Percentiles rank a stretch among this genome's conserved stretches.
phyloP scores from a whole-genome alignment of 2,113 vertebrate species.

The Tragelaphus scriptus region DNA sequence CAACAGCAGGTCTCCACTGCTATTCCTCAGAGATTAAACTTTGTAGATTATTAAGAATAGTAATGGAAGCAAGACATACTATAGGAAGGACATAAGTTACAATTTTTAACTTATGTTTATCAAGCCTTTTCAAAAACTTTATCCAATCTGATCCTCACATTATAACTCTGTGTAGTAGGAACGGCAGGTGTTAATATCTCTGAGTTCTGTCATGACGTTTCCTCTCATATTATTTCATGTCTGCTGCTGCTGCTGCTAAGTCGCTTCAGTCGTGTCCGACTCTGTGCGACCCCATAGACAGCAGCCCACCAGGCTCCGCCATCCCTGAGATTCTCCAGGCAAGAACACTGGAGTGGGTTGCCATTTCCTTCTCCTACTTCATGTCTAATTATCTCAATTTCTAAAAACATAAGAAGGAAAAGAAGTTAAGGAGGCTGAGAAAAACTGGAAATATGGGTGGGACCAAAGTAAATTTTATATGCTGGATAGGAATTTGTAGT shows the following conservation, averaged over 20 bases:
- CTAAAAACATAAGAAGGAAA: slow-evolving; percentile 13
- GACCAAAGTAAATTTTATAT: not conserved
- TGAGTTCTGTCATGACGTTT: not conserved
- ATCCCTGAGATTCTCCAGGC: too few species aligned
- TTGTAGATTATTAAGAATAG: not conserved
- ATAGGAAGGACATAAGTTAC: not conserved
- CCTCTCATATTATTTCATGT: not conserved
- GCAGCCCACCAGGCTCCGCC: too few species aligned
- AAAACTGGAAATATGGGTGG: not conserved
- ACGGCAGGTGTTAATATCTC: not conserved
- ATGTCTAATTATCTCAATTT: slow-evolving; percentile 1
- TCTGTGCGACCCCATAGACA: too few species aligned
- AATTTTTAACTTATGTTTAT: slow-evolving; percentile 1
- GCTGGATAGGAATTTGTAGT: not conserved
- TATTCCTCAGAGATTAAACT: slow-evolving; percentile 2
- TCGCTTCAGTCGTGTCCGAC: too few species aligned
- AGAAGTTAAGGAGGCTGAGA: not conserved
- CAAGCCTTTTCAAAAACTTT: slow-evolving; percentile 20
- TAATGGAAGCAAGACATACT: not conserved
- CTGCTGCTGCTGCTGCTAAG: not conserved
- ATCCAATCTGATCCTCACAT: not conserved
- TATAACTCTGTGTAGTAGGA: not conserved
- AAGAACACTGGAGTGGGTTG: too few species aligned
- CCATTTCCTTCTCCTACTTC: not conserved
- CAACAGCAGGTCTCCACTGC: not conserved